Conservation (phyloP, 2,113 vertebrate genomes). For the Danio rerio region GRCz12tu NC_133178.1:24580001-24580500, state of each 20-base stretch:
- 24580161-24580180: background rate
- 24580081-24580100: conserved; percentile 80
- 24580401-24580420: background rate
- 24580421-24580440: background rate
- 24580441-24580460: conserved; percentile 28
- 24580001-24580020: conserved; percentile 82
- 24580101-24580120: conserved; percentile 89
- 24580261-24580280: background rate
- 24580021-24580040: conserved; percentile 65
- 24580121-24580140: conserved; percentile 70
- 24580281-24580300: background rate
- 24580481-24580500: background rate
- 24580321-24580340: background rate
- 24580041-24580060: conserved; percentile 55
- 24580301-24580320: background rate
- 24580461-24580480: background rate
- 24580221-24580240: conserved; percentile 10
- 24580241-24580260: background rate
- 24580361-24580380: background rate
- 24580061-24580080: conserved; percentile 70
- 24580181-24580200: conserved; percentile 9
- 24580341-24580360: background rate
- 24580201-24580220: background rate
- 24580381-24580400: background rate
- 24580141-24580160: background rate